These are phyloP conservation scores for Arvicola amphibius DNA, from an alignment of 2,797 vertebrate species.

Conservation along the genomic window DNA sequence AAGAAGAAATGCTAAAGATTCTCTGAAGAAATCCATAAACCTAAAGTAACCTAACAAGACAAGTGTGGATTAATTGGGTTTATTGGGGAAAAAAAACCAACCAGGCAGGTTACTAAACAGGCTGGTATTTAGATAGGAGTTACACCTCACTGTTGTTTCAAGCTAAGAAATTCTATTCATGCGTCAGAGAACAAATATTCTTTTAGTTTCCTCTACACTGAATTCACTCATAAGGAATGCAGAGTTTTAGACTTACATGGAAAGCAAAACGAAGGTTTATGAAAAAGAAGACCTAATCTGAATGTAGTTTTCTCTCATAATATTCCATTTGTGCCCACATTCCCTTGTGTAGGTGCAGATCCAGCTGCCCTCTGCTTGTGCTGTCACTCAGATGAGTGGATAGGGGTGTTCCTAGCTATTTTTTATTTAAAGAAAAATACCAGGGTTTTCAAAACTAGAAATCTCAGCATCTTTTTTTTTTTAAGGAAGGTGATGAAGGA, in stretches of 20 bases:
- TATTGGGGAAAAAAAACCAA: background rate
- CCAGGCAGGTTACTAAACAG: background rate
- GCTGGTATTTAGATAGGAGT: background rate
- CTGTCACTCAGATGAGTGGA: background rate
- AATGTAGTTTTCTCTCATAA: background rate
- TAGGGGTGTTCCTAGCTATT: background rate
- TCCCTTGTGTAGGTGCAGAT: background rate
- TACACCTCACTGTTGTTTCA: background rate
- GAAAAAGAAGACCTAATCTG: background rate
- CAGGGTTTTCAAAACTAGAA: background rate
- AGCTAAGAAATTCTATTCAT: background rate
- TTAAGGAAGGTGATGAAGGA: background rate
- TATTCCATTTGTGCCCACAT: background rate
- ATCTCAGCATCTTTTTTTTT: background rate
- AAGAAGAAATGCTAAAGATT: conserved; percentile 17
- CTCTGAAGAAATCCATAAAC: conserved; percentile 51
- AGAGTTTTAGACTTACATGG: background rate
- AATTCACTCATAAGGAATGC: background rate
- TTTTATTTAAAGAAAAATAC: background rate
- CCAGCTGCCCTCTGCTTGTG: background rate
- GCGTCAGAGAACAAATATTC: background rate
- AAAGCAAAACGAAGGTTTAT: background rate
- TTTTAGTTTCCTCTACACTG: background rate
- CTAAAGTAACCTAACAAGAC: conserved; percentile 54
- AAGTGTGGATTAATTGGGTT: conserved; percentile 25